Evolutionary conservation across 2,797 vertebrate species (phyloP), one percentile per base, ranked within the genome.

Genomic region (Pogoniulus pusillus): DNA sequence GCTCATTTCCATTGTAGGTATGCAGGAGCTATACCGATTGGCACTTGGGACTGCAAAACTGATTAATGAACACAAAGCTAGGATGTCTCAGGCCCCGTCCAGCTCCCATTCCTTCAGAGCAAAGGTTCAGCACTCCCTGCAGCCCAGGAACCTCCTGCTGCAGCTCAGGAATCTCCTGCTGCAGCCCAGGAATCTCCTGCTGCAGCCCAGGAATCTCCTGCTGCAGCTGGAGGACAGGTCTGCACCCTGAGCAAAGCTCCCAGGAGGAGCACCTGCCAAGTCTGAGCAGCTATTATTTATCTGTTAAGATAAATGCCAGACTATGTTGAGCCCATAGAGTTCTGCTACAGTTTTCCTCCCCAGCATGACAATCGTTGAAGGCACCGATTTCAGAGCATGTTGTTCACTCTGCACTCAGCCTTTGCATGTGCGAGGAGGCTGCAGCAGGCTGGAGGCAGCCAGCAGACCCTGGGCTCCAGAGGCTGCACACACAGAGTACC

Each of bases 1-100:
- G 66, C 65, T 89, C n/a, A 7, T 79, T 83, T 90, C 82, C 71
- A 41, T 70, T 90, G 10, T 80, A 54, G 84, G 59, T 37, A 39
- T 45, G 55, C 80, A 93, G 53, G 58, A 58, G 41, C 49, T 82
- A 34, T 77, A 45, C 63, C 43, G 78, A 41, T 66, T 79, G 73
- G 66, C 74, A 20, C 80, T 88, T 78, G 69, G 75, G 88, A 82
- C 81, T 2, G 1, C 57, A 79, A 78, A 41, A 35, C 37, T 68
- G 87, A 82, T 87, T 34, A 74, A 73, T 65, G 41, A 87, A 70
- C 59, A 70, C 51, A 65, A 17, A 77, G 55, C 39, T 63, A 63
- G 24, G 23, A 37, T 77, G 73, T 81, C 5, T 2, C 71, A 29
- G 83, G 74, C 62, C 60, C 24, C 23, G 27, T 59, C 37, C 71